phyloP scores from a whole-genome alignment of 2,888 invertebrate species.

The Mimumesa dahlbomi region DNA sequence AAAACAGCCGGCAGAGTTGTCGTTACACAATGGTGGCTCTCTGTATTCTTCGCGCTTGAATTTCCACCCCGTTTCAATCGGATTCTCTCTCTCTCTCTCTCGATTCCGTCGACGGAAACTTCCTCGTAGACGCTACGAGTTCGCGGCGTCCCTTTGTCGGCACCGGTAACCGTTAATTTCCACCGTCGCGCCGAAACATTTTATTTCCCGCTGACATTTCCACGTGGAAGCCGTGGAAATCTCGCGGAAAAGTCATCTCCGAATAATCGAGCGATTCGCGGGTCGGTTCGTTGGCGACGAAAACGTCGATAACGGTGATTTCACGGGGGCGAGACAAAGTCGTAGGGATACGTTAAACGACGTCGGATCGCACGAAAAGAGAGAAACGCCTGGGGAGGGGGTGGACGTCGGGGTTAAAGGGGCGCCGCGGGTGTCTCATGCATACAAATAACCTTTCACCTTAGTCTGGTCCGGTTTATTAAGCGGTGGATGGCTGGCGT shows the following conservation, averaged over 20 bases:
- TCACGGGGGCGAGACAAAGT: no score
- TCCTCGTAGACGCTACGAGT: neutral
- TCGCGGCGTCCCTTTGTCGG: neutral
- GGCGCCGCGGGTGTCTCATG: conserved; percentile 62
- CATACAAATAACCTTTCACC: conserved; percentile 68
- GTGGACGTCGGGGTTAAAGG: conserved; percentile 54
- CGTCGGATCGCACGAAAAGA: neutral
- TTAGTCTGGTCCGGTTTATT: conserved; percentile 33
- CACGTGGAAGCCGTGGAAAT: no score
- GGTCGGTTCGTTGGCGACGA: no score
- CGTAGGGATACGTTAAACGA: conserved; percentile 5
- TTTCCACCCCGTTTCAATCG: conserved; percentile 27
- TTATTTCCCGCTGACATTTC: no score
- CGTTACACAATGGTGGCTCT: neutral
- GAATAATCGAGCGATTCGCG: no score
- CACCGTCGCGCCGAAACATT: no score
- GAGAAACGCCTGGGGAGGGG: neutral
- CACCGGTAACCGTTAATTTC: no score
- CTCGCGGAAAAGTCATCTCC: no score
- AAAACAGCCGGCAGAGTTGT: neutral
- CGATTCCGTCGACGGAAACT: conserved; percentile 16
- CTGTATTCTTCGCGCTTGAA: conserved; percentile 11
- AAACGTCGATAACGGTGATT: no score
- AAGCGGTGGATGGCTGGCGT: conserved; percentile 22
- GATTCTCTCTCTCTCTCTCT: neutral